phyloP scores from a whole-genome alignment of 2,888 invertebrate species.

The Lepas anatifera region DNA sequence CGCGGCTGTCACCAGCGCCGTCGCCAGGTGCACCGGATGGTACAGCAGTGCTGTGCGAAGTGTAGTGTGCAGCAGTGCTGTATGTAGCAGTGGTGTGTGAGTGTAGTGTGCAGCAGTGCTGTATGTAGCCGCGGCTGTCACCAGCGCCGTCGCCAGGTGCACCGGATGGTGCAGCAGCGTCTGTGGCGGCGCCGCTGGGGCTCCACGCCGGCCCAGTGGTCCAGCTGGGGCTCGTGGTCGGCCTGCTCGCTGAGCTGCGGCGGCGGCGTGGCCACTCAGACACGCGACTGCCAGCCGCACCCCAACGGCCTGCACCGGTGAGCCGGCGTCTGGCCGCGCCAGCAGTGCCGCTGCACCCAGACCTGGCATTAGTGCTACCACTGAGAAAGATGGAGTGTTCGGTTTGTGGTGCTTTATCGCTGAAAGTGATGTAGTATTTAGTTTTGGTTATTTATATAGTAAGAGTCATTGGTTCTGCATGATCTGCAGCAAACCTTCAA shows the following conservation, averaged over 20 bases:
- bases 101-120: no score
- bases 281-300: constrained; percentile 27
- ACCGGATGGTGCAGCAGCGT: background rate
- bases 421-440: background rate
- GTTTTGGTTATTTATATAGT: no score
- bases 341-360: no score
- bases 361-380: background rate
- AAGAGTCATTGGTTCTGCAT: no score
- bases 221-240: constrained; percentile 68
- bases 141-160: background rate
- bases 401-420: background rate
- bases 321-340: no score
- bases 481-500: no score
- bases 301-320: background rate
- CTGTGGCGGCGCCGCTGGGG: background rate
- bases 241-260: constrained; percentile 85
- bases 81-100: no score
- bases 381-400: background rate
- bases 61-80: no score
- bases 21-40: no score
- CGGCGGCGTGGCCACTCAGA: constrained; percentile 78
- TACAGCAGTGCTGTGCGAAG: no score
- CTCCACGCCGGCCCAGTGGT: constrained; percentile 43
- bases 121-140: no score
- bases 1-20: no score